These are phyloP conservation scores for Sebastiscus tertius DNA, from an alignment of 2,797 vertebrate genomes.

Conservation along the genomic window DNA sequence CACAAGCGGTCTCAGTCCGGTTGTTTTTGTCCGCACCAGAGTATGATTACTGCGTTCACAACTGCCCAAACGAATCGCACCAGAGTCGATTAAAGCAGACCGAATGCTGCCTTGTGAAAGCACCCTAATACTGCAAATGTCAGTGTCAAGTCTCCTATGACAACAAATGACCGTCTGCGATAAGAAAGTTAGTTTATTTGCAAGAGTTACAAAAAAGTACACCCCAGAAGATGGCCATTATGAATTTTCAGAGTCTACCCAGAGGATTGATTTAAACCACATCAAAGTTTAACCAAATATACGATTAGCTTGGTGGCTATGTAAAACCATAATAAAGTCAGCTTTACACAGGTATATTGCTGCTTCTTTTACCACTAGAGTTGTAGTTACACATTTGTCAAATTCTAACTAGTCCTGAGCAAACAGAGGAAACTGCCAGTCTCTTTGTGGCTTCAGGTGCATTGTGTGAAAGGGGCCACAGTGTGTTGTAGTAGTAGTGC, in stretches of 20 bases:
- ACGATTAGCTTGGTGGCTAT: background rate
- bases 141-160: background rate
- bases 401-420: background rate
- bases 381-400: background rate
- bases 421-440: background rate
- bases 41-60: too few species aligned
- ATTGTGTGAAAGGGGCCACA: slow-evolving; percentile 66
- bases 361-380: background rate
- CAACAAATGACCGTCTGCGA: background rate
- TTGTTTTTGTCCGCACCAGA: too few species aligned
- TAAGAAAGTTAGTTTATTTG: background rate
- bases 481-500: slow-evolving; percentile 74
- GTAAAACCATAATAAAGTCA: background rate
- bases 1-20: too few species aligned
- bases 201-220: background rate
- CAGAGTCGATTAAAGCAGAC: too few species aligned
- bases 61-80: too few species aligned
- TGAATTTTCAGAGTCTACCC: background rate
- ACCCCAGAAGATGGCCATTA: background rate
- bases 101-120: too few species aligned
- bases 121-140: background rate
- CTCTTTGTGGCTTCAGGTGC: background rate
- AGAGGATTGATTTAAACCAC: background rate
- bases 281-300: background rate
- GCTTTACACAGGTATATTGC: background rate